Base-by-base conservation (phyloP, 2,113 vertebrate genomes). In the Mellivora capensis region DNA sequence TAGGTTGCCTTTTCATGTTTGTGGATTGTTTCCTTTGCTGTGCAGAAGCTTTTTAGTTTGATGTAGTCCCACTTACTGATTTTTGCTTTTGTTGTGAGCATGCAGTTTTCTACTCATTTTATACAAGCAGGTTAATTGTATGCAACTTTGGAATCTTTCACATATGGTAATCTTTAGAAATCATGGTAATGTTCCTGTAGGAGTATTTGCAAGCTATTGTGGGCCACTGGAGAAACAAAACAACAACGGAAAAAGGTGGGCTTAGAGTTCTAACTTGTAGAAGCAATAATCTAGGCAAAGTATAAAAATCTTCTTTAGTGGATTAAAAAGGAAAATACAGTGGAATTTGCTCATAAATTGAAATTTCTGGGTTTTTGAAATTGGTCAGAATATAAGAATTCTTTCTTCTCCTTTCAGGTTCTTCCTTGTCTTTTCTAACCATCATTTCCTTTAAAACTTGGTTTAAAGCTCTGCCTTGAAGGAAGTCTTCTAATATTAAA, bases 401-500 rank as follows among this genome's bases (percentile, higher is more conserved):
- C 11, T 81, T 96, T 82, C 9, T 72, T 52, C 21, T 3, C 11
- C 47, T 88, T 42, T 61, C 72, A 93, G 59, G 3, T 91, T 96
- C 27, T 91, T 87, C 21, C 2, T 44, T 87, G 20, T 80, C 54
- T 85, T 96, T 57, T 15, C 27, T 76, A 71, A 21, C 13, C 42
- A 59, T 57, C 4, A 52, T 88, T 95, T 97, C 59, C 81, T 94
- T 90, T 96, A 80, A 69, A 85, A 62, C 20, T 42, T 49, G 44
- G 47, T 57, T 76, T 89, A 14, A 85, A 39, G 37, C 21, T 67
- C 47, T 91, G 21, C 34, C 21, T 88, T 80, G 23, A 69, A 81
- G 44, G 80, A 94, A 90, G 10, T 6, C 52, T 81, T 79, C 21
- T 8, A n/a, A 62, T 10, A n/a, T 82, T 94, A 61, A 86, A 93